phyloP scores from a whole-genome alignment of 1,140 invertebrate species.

The Sitophilus oryzae region DNA sequence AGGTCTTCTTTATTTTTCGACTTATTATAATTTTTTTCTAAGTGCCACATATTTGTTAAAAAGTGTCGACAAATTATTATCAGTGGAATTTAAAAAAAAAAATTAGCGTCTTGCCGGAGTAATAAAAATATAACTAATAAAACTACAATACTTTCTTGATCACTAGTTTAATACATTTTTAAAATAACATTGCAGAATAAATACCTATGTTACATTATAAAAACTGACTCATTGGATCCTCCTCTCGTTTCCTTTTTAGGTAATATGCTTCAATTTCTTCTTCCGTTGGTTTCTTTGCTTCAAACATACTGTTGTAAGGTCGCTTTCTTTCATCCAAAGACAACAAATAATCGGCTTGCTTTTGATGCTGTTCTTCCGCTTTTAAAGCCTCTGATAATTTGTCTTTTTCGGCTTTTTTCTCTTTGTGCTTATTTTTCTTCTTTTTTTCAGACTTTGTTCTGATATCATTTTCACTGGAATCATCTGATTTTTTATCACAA shows the following conservation, averaged over 20 bases:
- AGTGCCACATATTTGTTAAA: no score
- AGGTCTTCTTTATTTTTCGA: no score
- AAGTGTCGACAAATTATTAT: no score
- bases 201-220: no score
- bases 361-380: constrained; percentile 58
- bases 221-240: constrained; percentile 89
- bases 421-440: constrained; percentile 64
- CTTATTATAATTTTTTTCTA: no score
- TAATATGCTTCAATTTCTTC: constrained; percentile 92
- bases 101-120: no score
- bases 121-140: no score
- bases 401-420: constrained; percentile 57
- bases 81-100: no score
- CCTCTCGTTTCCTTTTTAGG: constrained; percentile 74
- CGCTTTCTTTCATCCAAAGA: constrained; percentile 82
- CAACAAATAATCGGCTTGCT: constrained; percentile 59
- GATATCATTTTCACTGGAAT: constrained; percentile 37
- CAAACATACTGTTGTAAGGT: constrained; percentile 85
- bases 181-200: no score
- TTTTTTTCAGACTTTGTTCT: constrained; percentile 33
- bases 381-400: constrained; percentile 55
- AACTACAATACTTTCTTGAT: no score
- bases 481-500: background rate
- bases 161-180: no score
- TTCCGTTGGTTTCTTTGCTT: constrained; percentile 75